phyloP scores from a whole-genome alignment of 2,888 invertebrate genomes.

The Masnerella sp. region DNA sequence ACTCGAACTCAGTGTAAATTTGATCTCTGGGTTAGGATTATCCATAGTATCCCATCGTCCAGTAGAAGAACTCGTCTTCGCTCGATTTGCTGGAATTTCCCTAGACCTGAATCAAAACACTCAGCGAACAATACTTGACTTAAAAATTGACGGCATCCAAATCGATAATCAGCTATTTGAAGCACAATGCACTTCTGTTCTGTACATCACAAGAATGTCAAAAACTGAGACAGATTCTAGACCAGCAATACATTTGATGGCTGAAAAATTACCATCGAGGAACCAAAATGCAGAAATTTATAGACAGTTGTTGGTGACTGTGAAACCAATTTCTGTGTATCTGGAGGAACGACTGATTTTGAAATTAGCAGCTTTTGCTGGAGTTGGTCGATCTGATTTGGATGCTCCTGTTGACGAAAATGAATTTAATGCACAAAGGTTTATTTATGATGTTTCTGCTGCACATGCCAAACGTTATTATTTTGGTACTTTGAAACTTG shows the following conservation, averaged over 20 bases:
- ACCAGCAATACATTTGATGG: slow-evolving; percentile 85
- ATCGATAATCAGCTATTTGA: slow-evolving; percentile 85
- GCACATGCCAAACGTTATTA: slow-evolving; percentile 91
- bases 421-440: slow-evolving; percentile 88
- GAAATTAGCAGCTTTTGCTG: slow-evolving; percentile 83
- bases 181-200: slow-evolving; percentile 89
- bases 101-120: slow-evolving; percentile 81
- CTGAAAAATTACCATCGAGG: slow-evolving; percentile 84
- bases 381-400: slow-evolving; percentile 79
- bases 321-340: slow-evolving; percentile 90
- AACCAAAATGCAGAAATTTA: slow-evolving; percentile 90
- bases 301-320: slow-evolving; percentile 88
- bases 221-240: slow-evolving; percentile 79
- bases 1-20: slow-evolving; percentile 82
- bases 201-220: slow-evolving; percentile 84
- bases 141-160: slow-evolving; percentile 89
- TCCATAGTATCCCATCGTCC: slow-evolving; percentile 87
- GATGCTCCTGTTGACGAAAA: slow-evolving; percentile 84
- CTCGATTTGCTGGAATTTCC: slow-evolving; percentile 83
- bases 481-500: slow-evolving; percentile 89
- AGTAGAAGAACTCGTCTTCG: slow-evolving; percentile 89
- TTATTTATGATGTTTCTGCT: slow-evolving; percentile 88
- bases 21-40: slow-evolving; percentile 84
- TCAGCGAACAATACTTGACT: slow-evolving; percentile 81
- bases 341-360: slow-evolving; percentile 92